Evolutionary conservation across 2,888 invertebrate genomes (phyloP).

Genomic region (Epinotia nisella): DNA sequence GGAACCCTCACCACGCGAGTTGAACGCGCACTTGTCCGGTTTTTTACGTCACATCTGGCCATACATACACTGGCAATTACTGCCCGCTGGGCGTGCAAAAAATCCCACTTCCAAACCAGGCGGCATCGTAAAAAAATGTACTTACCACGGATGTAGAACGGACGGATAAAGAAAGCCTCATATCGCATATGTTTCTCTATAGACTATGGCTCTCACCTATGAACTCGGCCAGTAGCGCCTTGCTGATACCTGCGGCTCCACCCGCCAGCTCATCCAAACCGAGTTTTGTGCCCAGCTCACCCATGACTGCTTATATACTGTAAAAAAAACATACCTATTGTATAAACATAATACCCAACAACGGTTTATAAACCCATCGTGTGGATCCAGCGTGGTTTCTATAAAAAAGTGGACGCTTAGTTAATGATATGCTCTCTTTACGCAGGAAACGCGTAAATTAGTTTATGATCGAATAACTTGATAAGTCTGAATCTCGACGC

Average conservation of each 20-base stretch:
- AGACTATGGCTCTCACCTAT: conserved; percentile 80
- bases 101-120: no score
- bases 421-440: conserved; percentile 23
- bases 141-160: no score
- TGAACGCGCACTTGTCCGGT: no score
- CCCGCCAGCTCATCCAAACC: conserved; percentile 90
- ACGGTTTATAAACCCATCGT: conserved; percentile 12
- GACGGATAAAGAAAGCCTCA: no score
- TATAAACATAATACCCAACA: background rate
- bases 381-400: background rate
- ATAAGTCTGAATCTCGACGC: conserved; percentile 46
- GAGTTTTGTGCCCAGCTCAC: conserved; percentile 86
- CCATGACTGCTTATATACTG: conserved; percentile 75
- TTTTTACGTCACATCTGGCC: no score
- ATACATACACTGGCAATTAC: no score
- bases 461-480: conserved; percentile 33
- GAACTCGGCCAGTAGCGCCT: conserved; percentile 94
- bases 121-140: no score
- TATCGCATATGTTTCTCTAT: no score
- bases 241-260: conserved; percentile 89
- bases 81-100: no score
- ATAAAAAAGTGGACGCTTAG: conserved; percentile 20
- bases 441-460: conserved; percentile 42
- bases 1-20: no score
- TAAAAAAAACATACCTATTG: conserved; percentile 46